phyloP scores from a whole-genome alignment of 2,888 invertebrate genomes.

The Liposcelis brunnea region DNA sequence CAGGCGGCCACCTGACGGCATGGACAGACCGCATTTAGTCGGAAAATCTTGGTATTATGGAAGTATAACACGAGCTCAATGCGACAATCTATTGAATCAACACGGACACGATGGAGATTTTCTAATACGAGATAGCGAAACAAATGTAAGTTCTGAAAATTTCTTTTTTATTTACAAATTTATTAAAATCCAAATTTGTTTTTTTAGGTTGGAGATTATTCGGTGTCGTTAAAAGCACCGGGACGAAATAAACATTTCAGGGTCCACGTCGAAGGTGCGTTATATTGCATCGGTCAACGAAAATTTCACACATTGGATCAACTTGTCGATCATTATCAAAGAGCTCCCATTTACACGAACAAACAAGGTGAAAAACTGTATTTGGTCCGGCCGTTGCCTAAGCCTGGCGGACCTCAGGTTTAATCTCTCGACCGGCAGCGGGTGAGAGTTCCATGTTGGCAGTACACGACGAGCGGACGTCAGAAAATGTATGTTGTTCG shows the following conservation, averaged over 20 bases:
- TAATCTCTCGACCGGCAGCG: not conserved
- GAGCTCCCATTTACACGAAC: constrained; percentile 96
- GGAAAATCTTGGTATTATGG: constrained; percentile 97
- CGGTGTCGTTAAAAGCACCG: constrained; percentile 93
- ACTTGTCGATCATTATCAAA: constrained; percentile 95
- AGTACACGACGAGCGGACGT: constrained; percentile 6
- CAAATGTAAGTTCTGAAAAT: constrained; percentile 59
- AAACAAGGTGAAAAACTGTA: constrained; percentile 95
- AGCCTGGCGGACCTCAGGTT: constrained; percentile 23
- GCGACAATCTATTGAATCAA: constrained; percentile 87
- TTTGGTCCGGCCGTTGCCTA: constrained; percentile 83
- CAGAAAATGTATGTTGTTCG: constrained; percentile 1
- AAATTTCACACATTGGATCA: constrained; percentile 92
- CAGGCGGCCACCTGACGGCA: constrained; percentile 25
- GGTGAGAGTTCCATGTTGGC: constrained; percentile 4
- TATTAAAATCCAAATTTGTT: constrained; percentile 13
- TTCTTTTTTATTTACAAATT: not conserved
- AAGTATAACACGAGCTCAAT: constrained; percentile 84
- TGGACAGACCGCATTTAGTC: constrained; percentile 48
- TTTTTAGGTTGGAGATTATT: constrained; percentile 88
- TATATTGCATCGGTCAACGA: constrained; percentile 95
- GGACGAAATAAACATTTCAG: constrained; percentile 98
- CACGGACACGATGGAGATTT: constrained; percentile 97
- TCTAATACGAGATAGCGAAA: constrained; percentile 96
- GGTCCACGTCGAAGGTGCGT: constrained; percentile 82